Percentiles rank a stretch among this genome's conserved stretches.
Evolutionary conservation across 2,888 invertebrate species (phyloP).

Genomic region (Pseudococcus jackbeardsleyi): DNA sequence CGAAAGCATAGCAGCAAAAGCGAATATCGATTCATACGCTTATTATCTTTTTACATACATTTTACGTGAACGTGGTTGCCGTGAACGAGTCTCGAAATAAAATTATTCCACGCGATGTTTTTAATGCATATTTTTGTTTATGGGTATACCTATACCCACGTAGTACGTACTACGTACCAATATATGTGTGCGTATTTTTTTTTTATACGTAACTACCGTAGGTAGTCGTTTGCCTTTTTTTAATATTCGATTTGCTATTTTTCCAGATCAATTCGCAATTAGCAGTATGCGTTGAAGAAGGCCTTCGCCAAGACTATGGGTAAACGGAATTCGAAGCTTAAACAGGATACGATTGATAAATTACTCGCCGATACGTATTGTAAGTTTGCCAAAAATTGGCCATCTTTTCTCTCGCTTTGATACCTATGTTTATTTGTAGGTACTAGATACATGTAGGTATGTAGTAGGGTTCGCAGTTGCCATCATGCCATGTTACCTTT

Average conservation of each 20-base stretch:
- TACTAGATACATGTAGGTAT: too few relatives aligned
- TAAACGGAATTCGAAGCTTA: slow-evolving; percentile 95
- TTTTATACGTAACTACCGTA: not conserved
- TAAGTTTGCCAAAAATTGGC: slow-evolving; percentile 74
- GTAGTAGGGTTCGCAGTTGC: too few relatives aligned
- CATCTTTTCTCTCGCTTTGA: not conserved
- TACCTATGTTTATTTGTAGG: not conserved
- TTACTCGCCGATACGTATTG: slow-evolving; percentile 94
- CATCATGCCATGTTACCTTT: too few relatives aligned
- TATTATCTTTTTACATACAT: slow-evolving; percentile 37
- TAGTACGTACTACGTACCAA: not conserved
- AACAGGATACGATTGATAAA: slow-evolving; percentile 93
- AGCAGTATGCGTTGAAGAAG: not conserved
- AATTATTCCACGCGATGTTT: slow-evolving; percentile 42
- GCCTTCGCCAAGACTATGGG: slow-evolving; percentile 77
- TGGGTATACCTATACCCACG: not conserved
- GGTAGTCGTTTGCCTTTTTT: not conserved
- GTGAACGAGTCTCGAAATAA: slow-evolving; percentile 12
- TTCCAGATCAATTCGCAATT: slow-evolving; percentile 25
- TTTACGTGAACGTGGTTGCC: slow-evolving; percentile 11
- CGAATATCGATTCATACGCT: slow-evolving; percentile 44
- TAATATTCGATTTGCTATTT: not conserved
- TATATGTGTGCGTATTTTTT: not conserved
- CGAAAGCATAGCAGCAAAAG: not conserved
- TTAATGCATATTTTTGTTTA: not conserved